Conservation (phyloP, 2,113 vertebrate species). For the Ovibos moschatus region DNA sequence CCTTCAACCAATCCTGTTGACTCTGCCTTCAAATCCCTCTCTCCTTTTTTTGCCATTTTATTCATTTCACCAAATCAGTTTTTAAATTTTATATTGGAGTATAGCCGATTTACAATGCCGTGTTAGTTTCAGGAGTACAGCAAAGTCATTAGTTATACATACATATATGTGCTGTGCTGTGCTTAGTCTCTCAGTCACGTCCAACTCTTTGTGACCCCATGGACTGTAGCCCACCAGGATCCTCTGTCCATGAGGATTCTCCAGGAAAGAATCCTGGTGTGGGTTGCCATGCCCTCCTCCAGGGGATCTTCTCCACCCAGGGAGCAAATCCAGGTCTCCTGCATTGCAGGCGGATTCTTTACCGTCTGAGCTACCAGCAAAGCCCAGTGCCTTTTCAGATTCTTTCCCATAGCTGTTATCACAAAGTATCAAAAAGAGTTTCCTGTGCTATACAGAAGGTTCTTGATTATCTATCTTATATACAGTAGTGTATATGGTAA, state of each 20-base stretch:
- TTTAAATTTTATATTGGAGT: not conserved
- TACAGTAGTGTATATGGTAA: not conserved
- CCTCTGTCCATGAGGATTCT: not conserved
- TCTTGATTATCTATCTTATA: not conserved
- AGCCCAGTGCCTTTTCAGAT: not conserved
- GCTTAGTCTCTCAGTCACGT: not conserved
- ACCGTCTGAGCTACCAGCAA: fast-evolving
- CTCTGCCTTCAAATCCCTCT: not conserved
- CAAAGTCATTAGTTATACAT: not conserved
- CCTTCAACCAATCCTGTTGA: not conserved
- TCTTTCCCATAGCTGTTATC: not conserved
- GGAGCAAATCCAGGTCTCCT: not conserved
- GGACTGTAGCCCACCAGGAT: not conserved
- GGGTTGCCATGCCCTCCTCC: not conserved
- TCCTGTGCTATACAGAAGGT: not conserved
- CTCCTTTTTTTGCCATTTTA: not conserved
- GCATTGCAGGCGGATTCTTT: not conserved
- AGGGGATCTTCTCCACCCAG: not conserved
- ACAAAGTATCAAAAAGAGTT: not conserved
- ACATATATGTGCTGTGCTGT: not conserved
- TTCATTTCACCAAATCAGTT: not conserved
- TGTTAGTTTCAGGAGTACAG: not conserved
- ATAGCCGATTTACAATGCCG: not conserved
- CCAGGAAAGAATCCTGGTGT: not conserved
- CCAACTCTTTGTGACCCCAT: not conserved